Percentiles rank a stretch among this genome's conserved stretches.
Conservation (phyloP, 2,888 invertebrate genomes). For the Dromius quadrimaculatus region DNA sequence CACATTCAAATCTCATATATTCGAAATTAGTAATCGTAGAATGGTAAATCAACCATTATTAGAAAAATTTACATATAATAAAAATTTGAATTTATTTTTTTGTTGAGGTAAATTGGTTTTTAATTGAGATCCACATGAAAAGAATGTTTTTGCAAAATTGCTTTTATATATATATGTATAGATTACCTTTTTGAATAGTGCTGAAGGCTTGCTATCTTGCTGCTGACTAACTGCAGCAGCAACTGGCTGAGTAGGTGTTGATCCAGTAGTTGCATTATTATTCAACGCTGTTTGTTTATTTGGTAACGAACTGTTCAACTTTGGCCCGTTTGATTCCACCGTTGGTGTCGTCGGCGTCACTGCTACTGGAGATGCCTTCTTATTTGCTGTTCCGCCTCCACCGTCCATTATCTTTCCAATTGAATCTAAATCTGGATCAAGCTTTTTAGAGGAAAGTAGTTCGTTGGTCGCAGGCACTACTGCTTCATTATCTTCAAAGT, state of each 20-base stretch:
- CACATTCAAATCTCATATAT: too few species aligned
- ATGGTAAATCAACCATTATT: too few species aligned
- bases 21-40: too few species aligned
- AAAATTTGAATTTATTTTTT: too few species aligned
- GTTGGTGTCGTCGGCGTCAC: slow-evolving; percentile 56
- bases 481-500: slow-evolving; percentile 83
- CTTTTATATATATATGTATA: slow-evolving; percentile 29
- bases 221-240: slow-evolving; percentile 57
- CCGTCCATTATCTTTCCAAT: slow-evolving; percentile 67
- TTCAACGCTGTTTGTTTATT: slow-evolving; percentile 64
- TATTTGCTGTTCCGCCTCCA: slow-evolving; percentile 58
- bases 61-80: too few species aligned
- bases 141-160: not conserved
- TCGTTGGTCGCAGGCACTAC: slow-evolving; percentile 70
- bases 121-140: too few species aligned
- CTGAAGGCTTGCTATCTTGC: slow-evolving; percentile 64
- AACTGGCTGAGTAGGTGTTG: slow-evolving; percentile 64
- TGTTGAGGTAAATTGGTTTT: too few species aligned
- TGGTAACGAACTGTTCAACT: slow-evolving; percentile 61
- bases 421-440: slow-evolving; percentile 73
- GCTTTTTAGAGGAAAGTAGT: slow-evolving; percentile 69
- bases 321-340: slow-evolving; percentile 61
- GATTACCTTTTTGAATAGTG: slow-evolving; percentile 68
- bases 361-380: slow-evolving; percentile 58
- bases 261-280: slow-evolving; percentile 63